Evolutionary conservation across 1,140 invertebrate genomes (phyloP).

Genomic region (Drosophila takahashii): DNA sequence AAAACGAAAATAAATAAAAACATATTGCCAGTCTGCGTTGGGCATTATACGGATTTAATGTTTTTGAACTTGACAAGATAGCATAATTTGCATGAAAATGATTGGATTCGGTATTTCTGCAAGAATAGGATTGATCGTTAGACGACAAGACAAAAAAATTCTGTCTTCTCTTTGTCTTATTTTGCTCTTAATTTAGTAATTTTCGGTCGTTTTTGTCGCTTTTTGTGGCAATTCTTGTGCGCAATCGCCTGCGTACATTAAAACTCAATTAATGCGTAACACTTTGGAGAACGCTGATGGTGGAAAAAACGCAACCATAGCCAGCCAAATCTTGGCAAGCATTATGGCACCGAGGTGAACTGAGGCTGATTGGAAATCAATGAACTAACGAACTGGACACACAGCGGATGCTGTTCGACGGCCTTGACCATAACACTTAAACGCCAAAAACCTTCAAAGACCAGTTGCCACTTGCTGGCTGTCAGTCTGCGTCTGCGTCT

Average conservation of each 20-base stretch:
- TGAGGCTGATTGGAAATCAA: slow-evolving; percentile 70
- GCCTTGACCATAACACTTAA: slow-evolving; percentile 81
- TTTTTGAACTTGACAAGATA: slow-evolving; percentile 77
- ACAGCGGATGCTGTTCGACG: slow-evolving; percentile 50
- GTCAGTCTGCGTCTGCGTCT: slow-evolving; percentile 28
- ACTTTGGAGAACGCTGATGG: slow-evolving; percentile 35
- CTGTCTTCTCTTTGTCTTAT: slow-evolving; percentile 22
- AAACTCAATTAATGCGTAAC: slow-evolving; percentile 75
- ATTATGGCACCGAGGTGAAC: slow-evolving; percentile 49
- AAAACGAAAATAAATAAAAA: slow-evolving; percentile 23
- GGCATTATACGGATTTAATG: slow-evolving; percentile 69
- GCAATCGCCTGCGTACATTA: slow-evolving; percentile 64
- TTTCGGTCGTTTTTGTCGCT: slow-evolving; percentile 30
- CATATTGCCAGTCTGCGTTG: slow-evolving; percentile 14
- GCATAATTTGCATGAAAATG: slow-evolving; percentile 74
- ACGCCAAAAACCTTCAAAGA: slow-evolving; percentile 72
- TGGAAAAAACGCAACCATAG: slow-evolving; percentile 18
- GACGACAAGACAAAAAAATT: slow-evolving; percentile 40
- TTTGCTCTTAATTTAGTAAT: slow-evolving; percentile 35
- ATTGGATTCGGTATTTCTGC: slow-evolving; percentile 47
- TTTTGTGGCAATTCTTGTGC: slow-evolving; percentile 41
- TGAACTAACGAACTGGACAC: slow-evolving; percentile 56
- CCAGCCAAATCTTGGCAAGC: slow-evolving; percentile 13
- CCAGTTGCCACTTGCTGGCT: slow-evolving; percentile 63
- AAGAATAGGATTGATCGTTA: slow-evolving; percentile 54